Conservation (phyloP, 2,888 invertebrate species). For the Chymomyza fuscimana region DNA sequence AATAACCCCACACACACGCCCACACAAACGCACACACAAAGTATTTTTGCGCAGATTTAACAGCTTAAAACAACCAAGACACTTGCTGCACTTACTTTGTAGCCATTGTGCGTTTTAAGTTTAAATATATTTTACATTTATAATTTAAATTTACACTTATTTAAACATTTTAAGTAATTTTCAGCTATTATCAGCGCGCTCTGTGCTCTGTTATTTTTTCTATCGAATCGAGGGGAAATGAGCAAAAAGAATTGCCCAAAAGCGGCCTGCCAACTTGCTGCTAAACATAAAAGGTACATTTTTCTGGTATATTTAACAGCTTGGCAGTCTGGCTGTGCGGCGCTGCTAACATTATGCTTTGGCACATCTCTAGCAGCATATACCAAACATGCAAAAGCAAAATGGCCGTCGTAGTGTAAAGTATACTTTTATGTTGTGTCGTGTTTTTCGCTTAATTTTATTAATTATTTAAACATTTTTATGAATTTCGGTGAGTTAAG, state of each 20-base stretch:
- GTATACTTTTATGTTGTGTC: constrained; percentile 61
- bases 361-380: constrained; percentile 38
- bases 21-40: constrained; percentile 34
- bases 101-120: constrained; percentile 37
- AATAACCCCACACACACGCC: constrained; percentile 59
- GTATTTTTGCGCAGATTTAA: not conserved
- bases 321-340: not conserved
- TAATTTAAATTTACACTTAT: constrained; percentile 20
- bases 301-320: not conserved
- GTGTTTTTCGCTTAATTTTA: constrained; percentile 70
- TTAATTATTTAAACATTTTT: constrained; percentile 66
- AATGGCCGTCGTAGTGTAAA: constrained; percentile 65
- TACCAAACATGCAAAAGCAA: constrained; percentile 51
- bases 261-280: not conserved
- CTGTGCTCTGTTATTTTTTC: constrained; percentile 14
- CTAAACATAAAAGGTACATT: not conserved
- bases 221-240: not conserved
- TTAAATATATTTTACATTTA: constrained; percentile 36
- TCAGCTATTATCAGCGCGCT: constrained; percentile 25
- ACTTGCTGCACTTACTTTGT: constrained; percentile 54
- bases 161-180: constrained; percentile 1
- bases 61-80: not conserved
- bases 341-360: constrained; percentile 14
- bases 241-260: too few relatives aligned
- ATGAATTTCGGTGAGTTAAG: constrained; percentile 67